Conservation (phyloP, 2,888 invertebrate species). For the Meandrusa payeni region DNA sequence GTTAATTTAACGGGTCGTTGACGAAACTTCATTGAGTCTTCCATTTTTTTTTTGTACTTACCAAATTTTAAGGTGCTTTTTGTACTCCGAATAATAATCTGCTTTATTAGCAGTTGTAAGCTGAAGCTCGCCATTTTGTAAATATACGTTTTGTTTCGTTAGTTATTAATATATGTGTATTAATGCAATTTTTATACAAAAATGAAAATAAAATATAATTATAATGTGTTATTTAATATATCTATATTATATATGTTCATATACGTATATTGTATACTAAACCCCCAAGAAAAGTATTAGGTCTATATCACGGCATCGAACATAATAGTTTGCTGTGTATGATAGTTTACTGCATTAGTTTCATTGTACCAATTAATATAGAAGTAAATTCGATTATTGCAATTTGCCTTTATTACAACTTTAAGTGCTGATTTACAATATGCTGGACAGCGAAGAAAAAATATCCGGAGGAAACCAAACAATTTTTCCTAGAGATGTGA, state of each 20-base stretch:
- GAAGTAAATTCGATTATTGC: no score
- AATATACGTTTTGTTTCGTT: constrained; percentile 60
- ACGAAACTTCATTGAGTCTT: constrained; percentile 64
- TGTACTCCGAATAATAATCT: constrained; percentile 40
- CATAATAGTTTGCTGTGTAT: no score
- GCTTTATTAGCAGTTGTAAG: constrained; percentile 45
- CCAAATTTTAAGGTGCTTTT: constrained; percentile 63
- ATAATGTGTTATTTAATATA: constrained; percentile 31
- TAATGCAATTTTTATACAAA: constrained; percentile 79
- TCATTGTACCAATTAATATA: no score
- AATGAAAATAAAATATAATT: constrained; percentile 73
- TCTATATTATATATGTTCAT: constrained; percentile 19
- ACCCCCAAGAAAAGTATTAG: no score
- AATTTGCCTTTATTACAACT: no score
- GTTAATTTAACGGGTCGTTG: constrained; percentile 56
- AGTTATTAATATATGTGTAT: constrained; percentile 64
- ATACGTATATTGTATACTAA: no score
- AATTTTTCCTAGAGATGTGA: no score
- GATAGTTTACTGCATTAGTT: no score
- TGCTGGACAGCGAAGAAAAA: no score
- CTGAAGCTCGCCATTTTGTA: constrained; percentile 67
- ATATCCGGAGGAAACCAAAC: no score
- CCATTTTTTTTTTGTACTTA: constrained; percentile 72
- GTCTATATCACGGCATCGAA: no score
- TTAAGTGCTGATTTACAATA: no score